Evolutionary conservation across 2,888 invertebrate species (phyloP).

Genomic region (Phasia obesa): DNA sequence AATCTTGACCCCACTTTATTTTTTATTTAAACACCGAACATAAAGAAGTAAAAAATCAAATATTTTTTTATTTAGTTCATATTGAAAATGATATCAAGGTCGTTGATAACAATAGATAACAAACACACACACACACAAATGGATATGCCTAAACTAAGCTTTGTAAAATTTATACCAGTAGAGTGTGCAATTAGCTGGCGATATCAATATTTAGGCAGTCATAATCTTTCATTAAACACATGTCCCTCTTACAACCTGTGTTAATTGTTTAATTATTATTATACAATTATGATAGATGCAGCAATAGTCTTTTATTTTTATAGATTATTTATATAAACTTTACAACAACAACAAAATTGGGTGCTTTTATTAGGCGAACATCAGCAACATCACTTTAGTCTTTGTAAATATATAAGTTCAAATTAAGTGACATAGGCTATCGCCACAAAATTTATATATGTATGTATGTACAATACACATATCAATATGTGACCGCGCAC

Average conservation of each 20-base stretch:
- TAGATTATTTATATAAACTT: no score
- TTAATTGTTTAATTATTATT: slow-evolving; percentile 18
- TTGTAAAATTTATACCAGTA: neutral
- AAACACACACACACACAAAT: slow-evolving; percentile 7
- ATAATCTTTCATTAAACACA: slow-evolving; percentile 7
- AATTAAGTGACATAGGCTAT: no score
- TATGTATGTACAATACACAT: no score
- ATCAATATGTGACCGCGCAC: no score
- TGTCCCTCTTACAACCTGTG: slow-evolving; percentile 18
- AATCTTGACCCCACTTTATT: slow-evolving; percentile 49
- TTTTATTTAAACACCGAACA: slow-evolving; percentile 1
- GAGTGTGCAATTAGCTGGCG: slow-evolving; percentile 4
- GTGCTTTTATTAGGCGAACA: no score
- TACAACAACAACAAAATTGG: no score
- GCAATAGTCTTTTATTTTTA: no score
- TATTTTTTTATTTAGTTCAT: slow-evolving; percentile 42
- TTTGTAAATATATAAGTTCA: no score
- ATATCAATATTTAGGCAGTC: slow-evolving; percentile 4
- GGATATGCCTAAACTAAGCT: neutral
- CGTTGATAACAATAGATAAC: slow-evolving; percentile 46
- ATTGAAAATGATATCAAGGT: slow-evolving; percentile 69
- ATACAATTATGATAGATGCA: no score
- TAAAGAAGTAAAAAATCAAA: slow-evolving; percentile 14
- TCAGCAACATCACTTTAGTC: no score
- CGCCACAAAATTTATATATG: no score